Conservation (phyloP, 30 jellyfish, hydroid and myxozoan genomes). For the Pseudorhiza aurosa region DNA sequence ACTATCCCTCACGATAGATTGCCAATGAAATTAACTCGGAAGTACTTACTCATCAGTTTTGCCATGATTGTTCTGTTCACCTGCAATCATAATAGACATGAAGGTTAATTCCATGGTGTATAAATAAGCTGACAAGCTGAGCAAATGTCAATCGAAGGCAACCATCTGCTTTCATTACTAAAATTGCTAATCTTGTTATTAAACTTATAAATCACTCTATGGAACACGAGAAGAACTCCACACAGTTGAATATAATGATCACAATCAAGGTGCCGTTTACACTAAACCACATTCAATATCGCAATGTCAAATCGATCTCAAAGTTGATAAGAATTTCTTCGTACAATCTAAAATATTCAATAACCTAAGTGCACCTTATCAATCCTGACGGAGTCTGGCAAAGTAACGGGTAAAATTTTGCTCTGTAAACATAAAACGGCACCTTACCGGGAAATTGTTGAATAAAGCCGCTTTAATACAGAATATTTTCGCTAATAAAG, state of each 20-base stretch:
- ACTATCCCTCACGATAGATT: too few relatives aligned
- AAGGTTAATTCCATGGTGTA: not conserved
- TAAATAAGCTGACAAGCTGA: not conserved
- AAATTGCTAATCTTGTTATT: conserved; percentile 13
- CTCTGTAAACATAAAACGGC: too few relatives aligned
- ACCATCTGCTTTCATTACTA: conserved; percentile 17
- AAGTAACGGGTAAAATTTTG: too few relatives aligned
- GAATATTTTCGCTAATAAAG: not conserved
- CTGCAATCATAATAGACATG: conserved; percentile 17
- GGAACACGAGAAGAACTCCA: conserved; percentile 3
- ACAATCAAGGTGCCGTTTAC: not conserved
- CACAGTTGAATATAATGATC: not conserved
- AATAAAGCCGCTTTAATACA: too few relatives aligned
- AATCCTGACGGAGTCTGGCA: too few relatives aligned
- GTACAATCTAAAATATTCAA: too few relatives aligned
- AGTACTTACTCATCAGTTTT: conserved; percentile 34
- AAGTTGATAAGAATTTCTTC: not conserved
- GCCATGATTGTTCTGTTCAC: conserved; percentile 1
- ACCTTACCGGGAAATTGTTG: too few relatives aligned
- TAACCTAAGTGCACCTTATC: too few relatives aligned
- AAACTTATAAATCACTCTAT: not conserved
- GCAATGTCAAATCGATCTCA: not conserved
- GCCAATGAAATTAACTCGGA: too few relatives aligned
- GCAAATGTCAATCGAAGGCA: conserved; percentile 3
- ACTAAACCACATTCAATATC: not conserved